Percentiles rank a stretch among this genome's conserved stretches.
Conservation (phyloP, 2,888 invertebrate genomes). For the Polymixis flavicincta region DNA sequence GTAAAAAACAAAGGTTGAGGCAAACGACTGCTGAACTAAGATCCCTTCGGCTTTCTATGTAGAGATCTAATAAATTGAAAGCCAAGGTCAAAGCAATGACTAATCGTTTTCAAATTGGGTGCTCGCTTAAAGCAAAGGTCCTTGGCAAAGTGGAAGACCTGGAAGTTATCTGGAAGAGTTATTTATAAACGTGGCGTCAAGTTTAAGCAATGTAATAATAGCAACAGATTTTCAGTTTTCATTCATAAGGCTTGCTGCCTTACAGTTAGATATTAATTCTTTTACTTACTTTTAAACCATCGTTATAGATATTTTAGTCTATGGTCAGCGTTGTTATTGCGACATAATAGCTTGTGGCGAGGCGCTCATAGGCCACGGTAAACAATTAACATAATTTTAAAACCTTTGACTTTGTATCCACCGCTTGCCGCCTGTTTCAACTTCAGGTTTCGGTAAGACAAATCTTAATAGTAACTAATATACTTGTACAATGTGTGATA, state of each 20-base stretch:
- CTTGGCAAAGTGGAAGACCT: not conserved
- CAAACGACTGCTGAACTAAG: not conserved
- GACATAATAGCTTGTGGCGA: conserved; percentile 80
- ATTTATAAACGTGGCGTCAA: too few species aligned
- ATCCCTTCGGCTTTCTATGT: not conserved
- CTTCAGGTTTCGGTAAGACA: not conserved
- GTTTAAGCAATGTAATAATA: not conserved
- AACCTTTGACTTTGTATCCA: conserved; percentile 77
- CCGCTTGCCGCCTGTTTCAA: conserved; percentile 68
- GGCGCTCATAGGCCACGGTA: conserved; percentile 87
- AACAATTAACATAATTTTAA: conserved; percentile 88
- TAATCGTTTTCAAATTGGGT: not conserved
- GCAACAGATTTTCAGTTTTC: too few species aligned
- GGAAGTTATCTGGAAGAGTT: not conserved
- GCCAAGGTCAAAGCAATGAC: not conserved
- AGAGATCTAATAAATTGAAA: too few species aligned
- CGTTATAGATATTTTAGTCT: conserved; percentile 67
- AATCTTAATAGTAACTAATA: not conserved
- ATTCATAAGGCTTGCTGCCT: not conserved
- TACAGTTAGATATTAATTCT: not conserved
- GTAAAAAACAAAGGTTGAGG: not conserved
- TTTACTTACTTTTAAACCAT: conserved; percentile 8
- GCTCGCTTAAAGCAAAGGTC: not conserved
- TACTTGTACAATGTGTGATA: too few species aligned
- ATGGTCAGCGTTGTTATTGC: conserved; percentile 73